Conservation (phyloP, 2,888 invertebrate species). For the Candidula unifasciata region DNA sequence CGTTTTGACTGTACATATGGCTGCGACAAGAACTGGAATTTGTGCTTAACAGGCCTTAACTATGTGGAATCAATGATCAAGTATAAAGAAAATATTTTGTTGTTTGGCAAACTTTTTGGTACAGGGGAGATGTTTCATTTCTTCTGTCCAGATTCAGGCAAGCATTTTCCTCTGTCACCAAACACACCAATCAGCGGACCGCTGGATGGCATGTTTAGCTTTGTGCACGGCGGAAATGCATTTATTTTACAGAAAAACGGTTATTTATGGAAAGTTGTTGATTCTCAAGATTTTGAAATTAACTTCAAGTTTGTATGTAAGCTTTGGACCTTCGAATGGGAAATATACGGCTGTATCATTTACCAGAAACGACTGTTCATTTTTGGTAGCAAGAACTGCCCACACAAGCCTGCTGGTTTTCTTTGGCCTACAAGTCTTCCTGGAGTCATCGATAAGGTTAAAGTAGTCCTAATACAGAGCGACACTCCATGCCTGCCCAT, state of each 20-base stretch:
- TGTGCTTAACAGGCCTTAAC: too few species aligned
- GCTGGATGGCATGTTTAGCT: not conserved
- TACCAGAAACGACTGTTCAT: not conserved
- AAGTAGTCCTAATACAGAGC: not conserved
- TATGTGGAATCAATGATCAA: not conserved
- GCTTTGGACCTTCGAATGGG: not conserved
- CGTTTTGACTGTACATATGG: not conserved
- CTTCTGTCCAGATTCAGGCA: too few species aligned
- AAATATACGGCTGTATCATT: not conserved
- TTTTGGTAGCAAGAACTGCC: not conserved
- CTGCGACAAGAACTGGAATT: not conserved
- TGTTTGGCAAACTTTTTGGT: not conserved
- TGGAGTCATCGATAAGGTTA: not conserved
- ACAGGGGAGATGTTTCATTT: not conserved
- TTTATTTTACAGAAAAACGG: constrained; percentile 10
- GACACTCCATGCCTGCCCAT: constrained; percentile 1
- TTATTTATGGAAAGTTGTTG: not conserved
- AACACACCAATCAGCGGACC: not conserved
- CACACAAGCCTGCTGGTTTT: too few species aligned
- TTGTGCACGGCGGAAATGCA: not conserved
- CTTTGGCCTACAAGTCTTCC: not conserved
- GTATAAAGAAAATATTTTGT: not conserved
- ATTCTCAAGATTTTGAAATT: not conserved
- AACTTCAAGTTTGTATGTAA: not conserved
- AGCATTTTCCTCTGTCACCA: not conserved